A percentile compares a stretch with the other conserved stretches of the same genome.
These are phyloP conservation scores for human (Homo sapiens) DNA, from an alignment of 2,113 vertebrate species.

Conservation along the genomic window GRCh38 chr2:58110001-58110500, in stretches of 20 bases:
- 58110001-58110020: not conserved
- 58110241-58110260: not conserved
- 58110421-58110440: not conserved
- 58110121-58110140: not conserved
- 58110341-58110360: not conserved
- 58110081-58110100: not conserved
- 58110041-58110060: not conserved
- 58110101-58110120: not conserved
- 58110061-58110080: not conserved
- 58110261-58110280: conserved; percentile 7
- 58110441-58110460: not conserved
- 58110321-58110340: conserved; percentile 20
- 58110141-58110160: not conserved
- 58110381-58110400: not conserved
- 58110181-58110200: conserved; percentile 34
- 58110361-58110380: conserved; percentile 34
- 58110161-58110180: conserved; percentile 14
- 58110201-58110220: not conserved
- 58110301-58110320: conserved; percentile 22
- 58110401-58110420: not conserved
- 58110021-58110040: not conserved
- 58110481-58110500: not conserved
- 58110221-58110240: conserved; percentile 16
- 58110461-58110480: not conserved
- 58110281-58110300: not conserved